Evolutionary conservation across 2,888 invertebrate species (phyloP), one percentile per base, ranked within the genome.

Genomic region (Hyposoter dolosus): DNA sequence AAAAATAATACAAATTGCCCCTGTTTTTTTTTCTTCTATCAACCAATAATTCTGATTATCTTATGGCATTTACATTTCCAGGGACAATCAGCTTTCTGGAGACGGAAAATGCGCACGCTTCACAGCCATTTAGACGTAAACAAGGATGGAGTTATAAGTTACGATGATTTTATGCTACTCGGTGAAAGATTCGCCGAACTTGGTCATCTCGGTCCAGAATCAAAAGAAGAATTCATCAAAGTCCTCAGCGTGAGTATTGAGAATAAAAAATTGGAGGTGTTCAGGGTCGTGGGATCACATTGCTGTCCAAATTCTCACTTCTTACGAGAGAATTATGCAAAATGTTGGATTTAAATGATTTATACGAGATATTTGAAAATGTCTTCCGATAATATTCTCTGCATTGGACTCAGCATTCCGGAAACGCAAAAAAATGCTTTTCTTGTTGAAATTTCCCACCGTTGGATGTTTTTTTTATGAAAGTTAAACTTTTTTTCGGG

Each of bases 61-160:
- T 40, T 47, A 47, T 23, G 32, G 50, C 35, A 28, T 43, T 71
- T 53, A 12, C 19, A 32, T 81, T 92, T 91, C 76, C 86, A 95
- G 95, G 95, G 95, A 5, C 94, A 95, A 89, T 95, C 95, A 1
- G 96, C 96, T 83, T 98, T 98, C 93, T 98, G 98, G 98, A 95
- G 97, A 45, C 95, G 97, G 91, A 98, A 98, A 95, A 98, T 98
- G 96, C 96, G 97, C 47, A 98, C 98, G 0, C 96, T 98, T 80
- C 98, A 98, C 94, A 96, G 96, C 89, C 96, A 98, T 85, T 94
- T 98, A 88, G 98, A 98, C 93, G 96, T 98, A 0, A 98, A 98
- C 94, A 97, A 97, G 92, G 98, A 98, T 90, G 98, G 98, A 0
- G 96, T 98, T 87, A 96, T 98, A 90, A 97, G 97, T 0, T 97